Percentiles rank a stretch among this genome's conserved stretches.
Evolutionary conservation across 2,113 vertebrate species (phyloP).

Genomic region (Calyptomena viridis): DNA sequence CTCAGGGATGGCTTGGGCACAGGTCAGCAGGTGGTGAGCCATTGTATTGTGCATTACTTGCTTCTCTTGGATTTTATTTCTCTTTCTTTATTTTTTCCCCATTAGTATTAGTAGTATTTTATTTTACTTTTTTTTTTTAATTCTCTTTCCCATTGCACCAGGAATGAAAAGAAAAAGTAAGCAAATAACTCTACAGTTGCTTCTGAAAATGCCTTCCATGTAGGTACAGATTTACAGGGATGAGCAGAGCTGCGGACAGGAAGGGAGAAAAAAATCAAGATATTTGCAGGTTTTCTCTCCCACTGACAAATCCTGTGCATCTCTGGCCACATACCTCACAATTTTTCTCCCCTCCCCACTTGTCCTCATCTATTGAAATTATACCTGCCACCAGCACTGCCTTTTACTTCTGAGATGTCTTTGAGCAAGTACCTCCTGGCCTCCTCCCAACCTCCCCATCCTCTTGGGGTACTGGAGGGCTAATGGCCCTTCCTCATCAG

Average conservation of each 20-base stretch:
- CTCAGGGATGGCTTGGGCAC: neutral
- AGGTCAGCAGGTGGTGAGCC: neutral
- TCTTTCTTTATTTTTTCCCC: neutral
- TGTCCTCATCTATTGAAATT: neutral
- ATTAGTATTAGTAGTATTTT: neutral
- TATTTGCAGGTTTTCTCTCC: neutral
- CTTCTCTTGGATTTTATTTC: neutral
- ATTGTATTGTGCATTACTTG: neutral
- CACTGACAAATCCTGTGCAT: neutral
- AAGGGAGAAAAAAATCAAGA: neutral
- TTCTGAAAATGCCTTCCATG: neutral
- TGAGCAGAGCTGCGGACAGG: neutral
- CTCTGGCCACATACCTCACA: neutral
- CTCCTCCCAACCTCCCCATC: neutral
- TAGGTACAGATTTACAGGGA: neutral
- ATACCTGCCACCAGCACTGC: neutral
- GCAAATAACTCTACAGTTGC: neutral
- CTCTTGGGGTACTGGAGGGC: neutral
- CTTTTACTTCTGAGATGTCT: neutral
- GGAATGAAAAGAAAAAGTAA: neutral
- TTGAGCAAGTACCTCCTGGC: rapidly evolving
- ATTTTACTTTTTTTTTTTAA: neutral
- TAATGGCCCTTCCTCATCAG: neutral
- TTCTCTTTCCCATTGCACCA: neutral
- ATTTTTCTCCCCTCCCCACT: neutral